These are phyloP conservation scores for Perithous albicinctus DNA, from an alignment of 2,888 invertebrate genomes.

Conservation along the genomic window DNA sequence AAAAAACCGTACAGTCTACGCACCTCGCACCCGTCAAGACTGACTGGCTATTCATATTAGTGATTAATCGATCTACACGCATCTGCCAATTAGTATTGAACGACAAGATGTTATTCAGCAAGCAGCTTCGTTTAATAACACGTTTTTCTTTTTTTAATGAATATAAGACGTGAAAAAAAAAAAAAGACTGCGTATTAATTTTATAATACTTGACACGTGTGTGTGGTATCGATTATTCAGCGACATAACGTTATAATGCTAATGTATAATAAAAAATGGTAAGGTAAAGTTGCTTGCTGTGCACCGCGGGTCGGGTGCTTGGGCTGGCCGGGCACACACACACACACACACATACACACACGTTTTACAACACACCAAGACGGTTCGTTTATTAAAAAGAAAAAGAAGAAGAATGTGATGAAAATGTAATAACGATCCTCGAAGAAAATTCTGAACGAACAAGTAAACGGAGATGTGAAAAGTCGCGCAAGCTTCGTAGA, in stretches of 20 bases:
- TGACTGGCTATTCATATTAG: slow-evolving; percentile 83
- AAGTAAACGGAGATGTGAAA: slow-evolving; percentile 51
- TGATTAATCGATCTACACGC: slow-evolving; percentile 46
- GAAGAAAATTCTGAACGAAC: no score
- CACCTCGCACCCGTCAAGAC: slow-evolving; percentile 82
- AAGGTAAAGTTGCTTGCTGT: slow-evolving; percentile 82
- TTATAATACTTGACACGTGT: slow-evolving; percentile 68
- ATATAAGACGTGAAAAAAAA: background rate
- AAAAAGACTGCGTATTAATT: no score
- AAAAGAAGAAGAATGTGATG: background rate
- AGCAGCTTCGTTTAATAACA: background rate
- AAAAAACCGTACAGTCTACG: slow-evolving; percentile 80
- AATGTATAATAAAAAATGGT: slow-evolving; percentile 80
- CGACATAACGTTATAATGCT: slow-evolving; percentile 61
- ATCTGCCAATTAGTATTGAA: slow-evolving; percentile 32
- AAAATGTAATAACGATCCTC: slow-evolving; percentile 41
- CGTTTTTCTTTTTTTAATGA: background rate
- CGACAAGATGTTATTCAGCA: background rate
- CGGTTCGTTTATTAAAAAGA: background rate
- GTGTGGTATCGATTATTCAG: slow-evolving; percentile 45
- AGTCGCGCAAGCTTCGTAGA: slow-evolving; percentile 54
- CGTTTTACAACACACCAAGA: slow-evolving; percentile 31
- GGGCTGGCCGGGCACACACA: slow-evolving; percentile 79
- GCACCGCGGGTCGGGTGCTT: slow-evolving; percentile 82
- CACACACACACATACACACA: no score